phyloP scores from a whole-genome alignment of 2,797 vertebrate genomes.

The Helicolenus hilgendorfi region DNA sequence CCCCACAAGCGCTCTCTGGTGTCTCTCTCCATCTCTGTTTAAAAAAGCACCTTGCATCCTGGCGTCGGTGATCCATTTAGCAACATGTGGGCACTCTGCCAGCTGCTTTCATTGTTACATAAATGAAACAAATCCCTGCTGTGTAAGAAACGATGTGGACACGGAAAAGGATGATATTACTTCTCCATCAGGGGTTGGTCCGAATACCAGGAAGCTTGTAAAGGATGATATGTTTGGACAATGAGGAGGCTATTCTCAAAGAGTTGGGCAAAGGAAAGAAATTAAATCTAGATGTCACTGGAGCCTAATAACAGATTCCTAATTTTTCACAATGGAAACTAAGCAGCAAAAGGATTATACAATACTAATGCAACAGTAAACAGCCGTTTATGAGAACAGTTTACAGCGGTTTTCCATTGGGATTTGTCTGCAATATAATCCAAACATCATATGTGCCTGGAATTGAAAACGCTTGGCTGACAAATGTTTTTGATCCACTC shows the following conservation, averaged over 20 bases:
- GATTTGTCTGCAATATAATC: conserved; percentile 75
- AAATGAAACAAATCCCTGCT: conserved; percentile 85
- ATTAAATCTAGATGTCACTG: conserved; percentile 69
- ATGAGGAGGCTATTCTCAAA: conserved; percentile 53
- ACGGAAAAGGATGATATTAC: conserved; percentile 82
- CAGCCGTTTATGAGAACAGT: conserved; percentile 75
- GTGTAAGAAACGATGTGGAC: conserved; percentile 81
- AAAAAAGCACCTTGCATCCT: conserved; percentile 80
- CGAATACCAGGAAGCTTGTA: conserved; percentile 78
- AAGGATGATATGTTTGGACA: conserved; percentile 69
- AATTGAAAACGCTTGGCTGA: conserved; percentile 70
- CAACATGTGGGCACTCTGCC: conserved; percentile 74
- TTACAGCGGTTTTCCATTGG: conserved; percentile 71
- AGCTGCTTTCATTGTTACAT: conserved; percentile 82
- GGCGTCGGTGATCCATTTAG: conserved; percentile 76
- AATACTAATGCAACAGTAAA: conserved; percentile 78
- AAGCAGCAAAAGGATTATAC: conserved; percentile 74
- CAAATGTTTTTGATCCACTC: conserved; percentile 79
- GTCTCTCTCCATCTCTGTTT: conserved; percentile 73
- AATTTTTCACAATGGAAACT: conserved; percentile 79
- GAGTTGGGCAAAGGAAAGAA: conserved; percentile 63
- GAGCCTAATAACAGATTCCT: conserved; percentile 76
- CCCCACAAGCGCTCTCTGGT: conserved; percentile 70
- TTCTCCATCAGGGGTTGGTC: conserved; percentile 73
- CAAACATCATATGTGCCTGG: conserved; percentile 74